Evolutionary conservation across 2,113 vertebrate species (phyloP).

Genomic region (Anolis sagrei): DNA sequence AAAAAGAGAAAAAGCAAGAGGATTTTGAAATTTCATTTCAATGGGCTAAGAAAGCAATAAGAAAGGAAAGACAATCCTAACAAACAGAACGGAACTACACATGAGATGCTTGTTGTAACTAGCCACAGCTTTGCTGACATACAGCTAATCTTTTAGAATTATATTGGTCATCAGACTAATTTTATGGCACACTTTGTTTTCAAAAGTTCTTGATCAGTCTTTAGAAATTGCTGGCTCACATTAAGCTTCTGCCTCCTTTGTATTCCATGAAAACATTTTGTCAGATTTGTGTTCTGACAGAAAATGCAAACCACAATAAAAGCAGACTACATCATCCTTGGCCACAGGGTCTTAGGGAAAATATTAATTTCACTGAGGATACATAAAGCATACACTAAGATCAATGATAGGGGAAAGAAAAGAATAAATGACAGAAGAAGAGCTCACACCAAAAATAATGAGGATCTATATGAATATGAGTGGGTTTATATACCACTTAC

Average conservation of each 20-base stretch:
- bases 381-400: not conserved
- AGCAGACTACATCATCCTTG: not conserved
- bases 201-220: not conserved
- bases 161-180: not conserved
- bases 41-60: not conserved
- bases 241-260: not conserved
- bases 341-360: not conserved
- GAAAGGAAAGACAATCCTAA: not conserved
- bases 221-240: not conserved
- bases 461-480: not conserved
- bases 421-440: not conserved
- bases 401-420: not conserved
- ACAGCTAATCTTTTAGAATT: not conserved
- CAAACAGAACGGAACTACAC: too few species aligned
- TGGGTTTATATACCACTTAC: not conserved
- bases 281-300: not conserved
- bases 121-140: too few species aligned
- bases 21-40: not conserved
- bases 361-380: not conserved
- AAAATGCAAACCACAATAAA: not conserved
- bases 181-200: not conserved
- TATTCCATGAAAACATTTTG: not conserved
- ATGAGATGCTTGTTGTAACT: too few species aligned
- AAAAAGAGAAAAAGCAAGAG: not conserved
- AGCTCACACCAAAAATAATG: not conserved